phyloP scores from a whole-genome alignment of 1,140 invertebrate genomes.

The Eumeta japonica region DNA sequence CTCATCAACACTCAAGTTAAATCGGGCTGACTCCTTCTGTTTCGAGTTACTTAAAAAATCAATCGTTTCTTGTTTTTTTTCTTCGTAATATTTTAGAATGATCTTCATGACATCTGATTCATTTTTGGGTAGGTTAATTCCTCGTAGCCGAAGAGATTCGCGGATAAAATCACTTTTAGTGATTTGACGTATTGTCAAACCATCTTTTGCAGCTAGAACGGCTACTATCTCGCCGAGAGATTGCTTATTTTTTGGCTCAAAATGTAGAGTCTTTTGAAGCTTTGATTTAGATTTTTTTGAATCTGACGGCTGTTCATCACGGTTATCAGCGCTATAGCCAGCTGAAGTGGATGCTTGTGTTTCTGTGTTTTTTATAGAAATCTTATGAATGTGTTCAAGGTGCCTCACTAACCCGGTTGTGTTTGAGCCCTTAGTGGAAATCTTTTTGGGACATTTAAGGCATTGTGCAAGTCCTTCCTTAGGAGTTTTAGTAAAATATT shows the following conservation, averaged over 20 bases:
- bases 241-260: background rate
- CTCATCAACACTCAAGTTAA: slow-evolving; percentile 64
- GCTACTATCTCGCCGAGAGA: background rate
- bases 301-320: background rate
- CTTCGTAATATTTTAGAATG: slow-evolving; percentile 2
- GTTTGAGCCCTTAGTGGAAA: background rate
- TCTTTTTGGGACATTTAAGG: background rate
- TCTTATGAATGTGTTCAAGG: too few species aligned
- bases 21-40: slow-evolving; percentile 28
- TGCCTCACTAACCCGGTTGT: too few species aligned
- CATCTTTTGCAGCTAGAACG: background rate
- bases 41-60: background rate
- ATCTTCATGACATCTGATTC: background rate
- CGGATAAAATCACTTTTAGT: background rate
- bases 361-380: background rate
- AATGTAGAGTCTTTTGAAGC: background rate
- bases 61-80: slow-evolving; percentile 9
- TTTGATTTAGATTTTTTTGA: background rate
- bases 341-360: background rate
- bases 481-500: too few species aligned
- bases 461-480: background rate
- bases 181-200: background rate
- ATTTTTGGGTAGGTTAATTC: background rate
- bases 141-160: background rate
- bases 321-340: background rate